Conservation (phyloP, 2,113 vertebrate genomes). For the Larimichthys crocea region DNA sequence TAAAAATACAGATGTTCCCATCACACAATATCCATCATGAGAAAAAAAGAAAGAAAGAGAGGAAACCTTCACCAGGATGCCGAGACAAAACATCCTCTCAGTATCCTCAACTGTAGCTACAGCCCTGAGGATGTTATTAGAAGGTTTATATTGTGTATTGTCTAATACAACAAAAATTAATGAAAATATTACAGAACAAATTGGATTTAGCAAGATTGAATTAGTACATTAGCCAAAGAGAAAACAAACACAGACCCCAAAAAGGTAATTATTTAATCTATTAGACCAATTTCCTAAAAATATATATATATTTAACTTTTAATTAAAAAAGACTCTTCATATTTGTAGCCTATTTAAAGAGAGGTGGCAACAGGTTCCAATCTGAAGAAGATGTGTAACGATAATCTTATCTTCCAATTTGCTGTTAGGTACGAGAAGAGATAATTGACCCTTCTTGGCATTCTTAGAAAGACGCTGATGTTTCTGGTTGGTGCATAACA, state of each 20-base stretch:
- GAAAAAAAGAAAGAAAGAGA: background rate
- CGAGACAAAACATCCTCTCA: background rate
- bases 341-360: background rate
- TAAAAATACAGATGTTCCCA: background rate
- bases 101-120: constrained; percentile 1
- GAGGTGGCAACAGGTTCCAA: background rate
- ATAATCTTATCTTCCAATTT: background rate
- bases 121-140: background rate
- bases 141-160: constrained; percentile 9
- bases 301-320: constrained; percentile 1
- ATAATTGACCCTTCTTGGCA: constrained; percentile 14
- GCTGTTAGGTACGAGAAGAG: background rate
- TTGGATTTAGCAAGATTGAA: background rate
- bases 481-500: constrained; percentile 18
- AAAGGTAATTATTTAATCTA: background rate
- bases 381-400: background rate
- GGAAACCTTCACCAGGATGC: background rate
- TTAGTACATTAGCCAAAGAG: background rate
- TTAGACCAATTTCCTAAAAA: background rate
- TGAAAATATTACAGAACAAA: background rate
- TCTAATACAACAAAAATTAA: background rate
- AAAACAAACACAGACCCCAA: background rate
- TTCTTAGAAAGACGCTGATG: constrained; percentile 1
- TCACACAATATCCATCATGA: background rate
- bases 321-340: background rate